Evolutionary conservation across 2,888 invertebrate species (phyloP).

Genomic region (Lithophane leautieri): DNA sequence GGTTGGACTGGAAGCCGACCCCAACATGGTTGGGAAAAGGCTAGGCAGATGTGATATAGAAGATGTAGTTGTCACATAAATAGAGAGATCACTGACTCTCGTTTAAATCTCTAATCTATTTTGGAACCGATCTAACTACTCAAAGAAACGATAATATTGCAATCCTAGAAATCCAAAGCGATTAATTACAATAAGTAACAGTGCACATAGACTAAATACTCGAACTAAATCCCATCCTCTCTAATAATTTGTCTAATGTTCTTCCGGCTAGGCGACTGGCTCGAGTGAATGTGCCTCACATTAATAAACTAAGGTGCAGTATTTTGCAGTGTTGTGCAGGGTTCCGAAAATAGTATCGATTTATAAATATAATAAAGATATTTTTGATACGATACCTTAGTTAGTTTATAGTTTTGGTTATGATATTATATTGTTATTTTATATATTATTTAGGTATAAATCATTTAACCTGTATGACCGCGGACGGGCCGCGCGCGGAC

Average conservation of each 20-base stretch:
- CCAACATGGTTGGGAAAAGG: no score
- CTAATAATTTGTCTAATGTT: conserved; percentile 29
- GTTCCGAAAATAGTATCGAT: conserved; percentile 1
- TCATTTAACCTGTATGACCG: no score
- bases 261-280: conserved; percentile 1
- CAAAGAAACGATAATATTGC: conserved; percentile 4
- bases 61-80: no score
- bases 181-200: conserved; percentile 24
- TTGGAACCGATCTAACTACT: neutral
- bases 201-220: conserved; percentile 29
- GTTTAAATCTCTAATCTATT: conserved; percentile 9
- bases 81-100: neutral
- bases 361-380: neutral
- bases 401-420: neutral
- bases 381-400: neutral
- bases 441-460: no score
- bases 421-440: neutral
- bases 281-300: conserved; percentile 2
- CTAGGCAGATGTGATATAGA: no score
- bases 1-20: no score
- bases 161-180: conserved; percentile 3
- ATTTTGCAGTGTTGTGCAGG: neutral
- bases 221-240: conserved; percentile 25
- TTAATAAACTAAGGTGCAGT: conserved; percentile 24
- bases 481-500: no score